Evolutionary conservation across 2,888 invertebrate genomes (phyloP).

Genomic region (Apotomis turbidana): DNA sequence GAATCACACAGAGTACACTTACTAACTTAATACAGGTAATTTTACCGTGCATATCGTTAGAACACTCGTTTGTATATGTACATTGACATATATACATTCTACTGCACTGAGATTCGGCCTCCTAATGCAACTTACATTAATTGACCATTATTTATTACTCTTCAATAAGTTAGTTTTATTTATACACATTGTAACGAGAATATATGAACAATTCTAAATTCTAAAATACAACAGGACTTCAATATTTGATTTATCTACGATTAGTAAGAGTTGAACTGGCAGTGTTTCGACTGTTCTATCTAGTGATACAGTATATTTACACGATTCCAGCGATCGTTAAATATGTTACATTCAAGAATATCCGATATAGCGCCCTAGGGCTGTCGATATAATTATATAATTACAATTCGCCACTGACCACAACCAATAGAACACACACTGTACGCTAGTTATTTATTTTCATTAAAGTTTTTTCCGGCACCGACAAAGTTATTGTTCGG

Average conservation of each 20-base stretch:
- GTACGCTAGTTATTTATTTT: slow-evolving; percentile 2
- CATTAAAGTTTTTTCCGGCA: neutral
- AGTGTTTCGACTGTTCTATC: slow-evolving; percentile 64
- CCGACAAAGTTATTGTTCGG: neutral
- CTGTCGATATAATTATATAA: neutral
- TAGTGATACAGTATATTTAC: slow-evolving; percentile 51
- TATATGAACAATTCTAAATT: slow-evolving; percentile 32
- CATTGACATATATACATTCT: slow-evolving; percentile 14
- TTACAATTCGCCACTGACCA: slow-evolving; percentile 29
- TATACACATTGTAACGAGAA: slow-evolving; percentile 22
- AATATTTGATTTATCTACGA: slow-evolving; percentile 33
- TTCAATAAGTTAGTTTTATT: slow-evolving; percentile 9
- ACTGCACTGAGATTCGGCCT: slow-evolving; percentile 27
- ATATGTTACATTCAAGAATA: slow-evolving; percentile 7
- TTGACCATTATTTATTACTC: slow-evolving; percentile 29
- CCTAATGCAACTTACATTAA: slow-evolving; percentile 26
- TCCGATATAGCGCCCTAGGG: neutral
- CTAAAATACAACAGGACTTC: slow-evolving; percentile 33
- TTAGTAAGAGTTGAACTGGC: slow-evolving; percentile 62
- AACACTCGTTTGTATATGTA: slow-evolving; percentile 13
- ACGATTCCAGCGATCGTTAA: slow-evolving; percentile 9
- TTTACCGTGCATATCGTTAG: neutral
- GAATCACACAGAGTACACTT: neutral
- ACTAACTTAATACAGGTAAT: neutral
- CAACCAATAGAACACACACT: slow-evolving; percentile 18